Evolutionary conservation across 1,140 invertebrate species (phyloP).

Genomic region (Drosophila ogumai): DNA sequence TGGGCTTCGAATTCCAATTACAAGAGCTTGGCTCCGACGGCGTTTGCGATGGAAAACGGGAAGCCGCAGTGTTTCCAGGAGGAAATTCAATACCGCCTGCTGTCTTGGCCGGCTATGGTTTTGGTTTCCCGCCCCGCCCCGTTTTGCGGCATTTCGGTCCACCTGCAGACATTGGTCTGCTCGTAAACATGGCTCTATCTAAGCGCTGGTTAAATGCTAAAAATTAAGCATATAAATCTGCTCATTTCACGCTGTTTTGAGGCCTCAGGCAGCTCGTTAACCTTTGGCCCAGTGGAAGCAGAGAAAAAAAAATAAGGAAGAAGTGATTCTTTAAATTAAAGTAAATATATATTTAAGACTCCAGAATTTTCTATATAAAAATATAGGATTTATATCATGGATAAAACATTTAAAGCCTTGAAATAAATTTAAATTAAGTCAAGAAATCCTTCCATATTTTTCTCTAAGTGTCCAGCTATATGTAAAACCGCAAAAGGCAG

Average conservation of each 20-base stretch:
- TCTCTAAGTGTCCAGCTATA: not conserved
- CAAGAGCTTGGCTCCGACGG: constrained; percentile 6
- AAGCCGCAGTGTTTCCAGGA: constrained; percentile 23
- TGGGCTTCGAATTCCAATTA: constrained; percentile 51
- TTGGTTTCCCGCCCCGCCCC: not conserved
- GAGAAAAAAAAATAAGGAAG: constrained; percentile 2
- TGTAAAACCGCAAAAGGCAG: constrained; percentile 32
- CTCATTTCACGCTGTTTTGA: constrained; percentile 61
- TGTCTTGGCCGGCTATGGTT: not conserved
- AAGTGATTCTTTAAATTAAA: not conserved
- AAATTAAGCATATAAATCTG: constrained; percentile 62
- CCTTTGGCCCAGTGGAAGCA: not conserved
- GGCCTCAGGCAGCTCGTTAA: constrained; percentile 51
- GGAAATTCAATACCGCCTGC: not conserved
- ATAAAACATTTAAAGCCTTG: not conserved
- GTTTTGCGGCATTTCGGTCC: not conserved
- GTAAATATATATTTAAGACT: not conserved
- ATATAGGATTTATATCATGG: not conserved
- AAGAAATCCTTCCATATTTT: not conserved
- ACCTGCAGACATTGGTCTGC: not conserved
- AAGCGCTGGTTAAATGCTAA: constrained; percentile 53
- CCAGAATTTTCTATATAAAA: not conserved
- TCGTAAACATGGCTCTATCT: constrained; percentile 23
- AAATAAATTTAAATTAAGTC: not conserved
- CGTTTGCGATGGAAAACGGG: constrained; percentile 2